Evolutionary conservation across 2,113 vertebrate species (phyloP), one percentile per base, ranked within the genome.

Genomic region (Cavia porcellus): DNA sequence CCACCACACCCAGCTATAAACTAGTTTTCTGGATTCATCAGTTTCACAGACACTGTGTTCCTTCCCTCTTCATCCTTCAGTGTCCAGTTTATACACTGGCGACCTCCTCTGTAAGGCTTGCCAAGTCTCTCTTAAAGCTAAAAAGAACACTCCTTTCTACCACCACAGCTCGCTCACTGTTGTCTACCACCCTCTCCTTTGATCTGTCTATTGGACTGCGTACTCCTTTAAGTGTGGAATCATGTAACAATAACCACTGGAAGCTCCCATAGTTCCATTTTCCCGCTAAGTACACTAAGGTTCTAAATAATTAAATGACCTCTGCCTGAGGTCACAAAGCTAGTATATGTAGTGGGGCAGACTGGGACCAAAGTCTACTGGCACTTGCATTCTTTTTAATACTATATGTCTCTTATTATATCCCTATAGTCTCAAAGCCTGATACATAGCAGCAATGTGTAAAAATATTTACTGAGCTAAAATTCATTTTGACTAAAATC

Each of bases 391-490:
- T 62, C 35, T 84, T 83, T 85, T 89, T 8, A 62, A 15, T 47
- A 59, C 22, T 74, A 22, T 11, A 42, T 25, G 38, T 70, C 52
- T 89, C 14, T 77, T 35, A 96, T 50, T 15, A 83, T 64, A 86
- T 57, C 75, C 12, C 30, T 42, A 83, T 75, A 77, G 38, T 35
- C 25, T 57, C 42, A 79, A 94, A 84, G 68, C 22, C 25, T 88
- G 61, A 55, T 20, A 70, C 4, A n/a, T 9, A 89, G 59, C 32
- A 85, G 62, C 79, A 89, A 80, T 47, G 55, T 62, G 92, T 79
- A 79, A 92, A 83, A 96, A 79, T 81, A 20, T 17, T 82, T 79
- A 42, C 24, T 93, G 47, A 92, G n/a, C 81, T 12, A 22, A 89
- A 87, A 59, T 66, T 32, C 25, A 81, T 55, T 55, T 55, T 72